Evolutionary conservation across 2,888 invertebrate genomes (phyloP).

Genomic region (Amphipoea lucens): DNA sequence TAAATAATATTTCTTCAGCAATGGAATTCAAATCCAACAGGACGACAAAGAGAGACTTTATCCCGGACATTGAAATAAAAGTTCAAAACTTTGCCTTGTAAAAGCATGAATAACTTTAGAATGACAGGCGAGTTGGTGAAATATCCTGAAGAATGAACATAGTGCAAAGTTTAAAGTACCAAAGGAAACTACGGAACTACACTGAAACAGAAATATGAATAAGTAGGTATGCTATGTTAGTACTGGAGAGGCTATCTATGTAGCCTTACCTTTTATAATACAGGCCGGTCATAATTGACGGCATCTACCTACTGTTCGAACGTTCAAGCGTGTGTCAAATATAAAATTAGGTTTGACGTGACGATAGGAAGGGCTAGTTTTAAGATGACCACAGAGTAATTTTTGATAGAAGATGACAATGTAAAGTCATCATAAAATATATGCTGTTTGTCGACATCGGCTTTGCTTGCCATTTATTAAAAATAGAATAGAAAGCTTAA

Average conservation of each 20-base stretch:
- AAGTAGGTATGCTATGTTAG: not conserved
- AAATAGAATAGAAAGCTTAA: too few relatives aligned
- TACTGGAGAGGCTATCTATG: not conserved
- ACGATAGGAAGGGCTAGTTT: too few relatives aligned
- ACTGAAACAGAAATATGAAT: not conserved
- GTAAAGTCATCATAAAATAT: too few relatives aligned
- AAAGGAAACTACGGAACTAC: not conserved
- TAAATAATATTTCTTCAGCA: not conserved
- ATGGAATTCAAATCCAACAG: not conserved
- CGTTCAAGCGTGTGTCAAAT: too few relatives aligned
- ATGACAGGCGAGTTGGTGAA: not conserved
- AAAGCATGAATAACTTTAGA: not conserved
- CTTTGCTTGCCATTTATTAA: too few relatives aligned
- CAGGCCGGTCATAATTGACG: too few relatives aligned
- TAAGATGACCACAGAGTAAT: too few relatives aligned
- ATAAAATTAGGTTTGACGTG: too few relatives aligned
- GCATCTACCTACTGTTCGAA: too few relatives aligned
- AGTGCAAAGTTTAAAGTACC: slow-evolving; percentile 3
- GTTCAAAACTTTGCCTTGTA: not conserved
- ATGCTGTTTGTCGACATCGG: too few relatives aligned
- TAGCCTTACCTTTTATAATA: too few relatives aligned
- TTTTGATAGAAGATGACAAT: too few relatives aligned
- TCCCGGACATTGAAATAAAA: not conserved
- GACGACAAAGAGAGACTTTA: not conserved
- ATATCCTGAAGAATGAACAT: not conserved